These are phyloP conservation scores for Craniophora ligustri DNA, from an alignment of 2,888 invertebrate genomes.

Conservation along the genomic window DNA sequence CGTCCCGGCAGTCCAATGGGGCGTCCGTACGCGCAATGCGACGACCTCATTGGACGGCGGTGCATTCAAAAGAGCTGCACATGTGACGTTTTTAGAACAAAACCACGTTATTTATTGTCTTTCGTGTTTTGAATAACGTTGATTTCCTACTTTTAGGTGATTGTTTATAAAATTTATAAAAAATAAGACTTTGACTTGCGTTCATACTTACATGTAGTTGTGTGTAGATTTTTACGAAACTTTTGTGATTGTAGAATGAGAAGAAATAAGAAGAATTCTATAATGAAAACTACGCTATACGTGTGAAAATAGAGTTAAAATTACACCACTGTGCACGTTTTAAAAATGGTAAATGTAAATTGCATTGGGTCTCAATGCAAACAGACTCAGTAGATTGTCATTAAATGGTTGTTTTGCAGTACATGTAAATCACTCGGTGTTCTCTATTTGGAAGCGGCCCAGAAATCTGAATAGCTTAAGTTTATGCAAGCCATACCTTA, in stretches of 20 bases:
- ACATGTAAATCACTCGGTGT: conserved; percentile 65
- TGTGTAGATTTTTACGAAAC: background rate
- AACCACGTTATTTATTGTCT: conserved; percentile 55
- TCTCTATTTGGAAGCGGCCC: conserved; percentile 71
- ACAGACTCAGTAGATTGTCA: conserved; percentile 49
- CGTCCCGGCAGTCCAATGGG: conserved; percentile 64
- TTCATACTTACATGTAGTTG: background rate
- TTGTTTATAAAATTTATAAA: no score
- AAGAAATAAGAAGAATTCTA: background rate
- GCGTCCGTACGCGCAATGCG: conserved; percentile 79
- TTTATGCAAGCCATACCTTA: conserved; percentile 68
- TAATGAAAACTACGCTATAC: background rate
- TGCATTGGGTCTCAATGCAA: conserved; percentile 5
- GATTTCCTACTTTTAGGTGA: conserved; percentile 27
- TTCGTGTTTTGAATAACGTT: conserved; percentile 45
- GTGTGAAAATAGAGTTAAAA: conserved; percentile 2
- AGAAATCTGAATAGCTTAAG: conserved; percentile 67
- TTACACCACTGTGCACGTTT: no score
- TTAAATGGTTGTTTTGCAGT: conserved; percentile 66
- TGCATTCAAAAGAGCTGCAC: conserved; percentile 61
- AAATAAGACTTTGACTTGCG: conserved; percentile 14
- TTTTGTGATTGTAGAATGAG: background rate
- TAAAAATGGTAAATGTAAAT: no score
- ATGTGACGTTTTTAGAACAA: conserved; percentile 56
- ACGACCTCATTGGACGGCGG: conserved; percentile 74